Percentiles rank a stretch among this genome's conserved stretches.
Evolutionary conservation across 2,888 invertebrate species (phyloP).

Genomic region (Tipula helvola): DNA sequence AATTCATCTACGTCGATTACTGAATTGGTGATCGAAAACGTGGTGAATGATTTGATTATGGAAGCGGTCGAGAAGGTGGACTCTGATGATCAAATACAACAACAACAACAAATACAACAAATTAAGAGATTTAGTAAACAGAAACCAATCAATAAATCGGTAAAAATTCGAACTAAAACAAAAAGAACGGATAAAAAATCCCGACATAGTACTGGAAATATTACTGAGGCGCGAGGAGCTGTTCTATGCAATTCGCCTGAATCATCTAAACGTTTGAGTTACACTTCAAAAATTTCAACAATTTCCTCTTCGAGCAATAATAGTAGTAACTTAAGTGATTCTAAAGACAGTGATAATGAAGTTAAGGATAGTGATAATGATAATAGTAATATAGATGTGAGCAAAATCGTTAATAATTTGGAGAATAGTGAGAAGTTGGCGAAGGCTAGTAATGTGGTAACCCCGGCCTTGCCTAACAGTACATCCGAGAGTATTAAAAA

Average conservation of each 20-base stretch:
- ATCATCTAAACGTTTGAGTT: conserved; percentile 29
- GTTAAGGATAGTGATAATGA: conserved; percentile 25
- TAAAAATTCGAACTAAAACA: conserved; percentile 20
- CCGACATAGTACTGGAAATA: conserved; percentile 9
- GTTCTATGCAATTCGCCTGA: conserved; percentile 8
- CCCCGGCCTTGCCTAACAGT: conserved; percentile 14
- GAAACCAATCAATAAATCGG: not conserved
- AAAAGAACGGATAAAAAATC: conserved; percentile 19
- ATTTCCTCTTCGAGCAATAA: conserved; percentile 30
- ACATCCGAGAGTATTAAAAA: not conserved
- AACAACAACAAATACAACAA: not conserved
- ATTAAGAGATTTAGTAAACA: conserved; percentile 11
- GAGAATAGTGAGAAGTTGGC: conserved; percentile 24
- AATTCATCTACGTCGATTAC: conserved; percentile 15
- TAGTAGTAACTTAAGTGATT: not conserved
- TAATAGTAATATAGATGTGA: conserved; percentile 27
- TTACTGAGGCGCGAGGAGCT: conserved; percentile 21
- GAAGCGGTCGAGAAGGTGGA: conserved; percentile 34
- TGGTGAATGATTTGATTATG: conserved; percentile 43
- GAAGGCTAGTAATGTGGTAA: not conserved
- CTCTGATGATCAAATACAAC: conserved; percentile 13
- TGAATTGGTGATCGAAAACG: not conserved
- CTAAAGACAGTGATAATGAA: conserved; percentile 22
- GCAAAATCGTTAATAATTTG: conserved; percentile 16
- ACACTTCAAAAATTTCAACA: conserved; percentile 34